Percentiles rank a stretch among this genome's conserved stretches.
Evolutionary conservation across 2,888 invertebrate species (phyloP).

Genomic region (Eumacrocentrus americanus): DNA sequence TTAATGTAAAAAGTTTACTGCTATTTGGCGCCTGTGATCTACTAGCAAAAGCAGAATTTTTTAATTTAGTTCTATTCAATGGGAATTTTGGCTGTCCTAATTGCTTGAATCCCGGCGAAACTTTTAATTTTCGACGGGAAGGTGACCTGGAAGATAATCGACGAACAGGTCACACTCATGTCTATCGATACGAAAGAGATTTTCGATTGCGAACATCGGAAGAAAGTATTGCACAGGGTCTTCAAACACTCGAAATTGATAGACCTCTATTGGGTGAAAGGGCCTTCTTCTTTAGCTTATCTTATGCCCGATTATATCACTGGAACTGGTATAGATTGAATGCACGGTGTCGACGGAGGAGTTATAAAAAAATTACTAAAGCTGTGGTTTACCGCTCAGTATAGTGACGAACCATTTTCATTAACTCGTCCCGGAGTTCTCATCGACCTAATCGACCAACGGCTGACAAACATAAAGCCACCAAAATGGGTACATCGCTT

Average conservation of each 20-base stretch:
- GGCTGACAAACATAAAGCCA: constrained; percentile 26
- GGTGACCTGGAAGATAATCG: too few species aligned
- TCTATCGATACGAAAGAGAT: constrained; percentile 20
- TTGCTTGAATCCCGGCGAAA: constrained; percentile 23
- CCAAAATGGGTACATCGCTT: constrained; percentile 29
- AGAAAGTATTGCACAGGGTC: neutral
- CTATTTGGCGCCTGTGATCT: constrained; percentile 29
- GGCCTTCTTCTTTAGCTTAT: constrained; percentile 22
- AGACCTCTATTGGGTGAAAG: constrained; percentile 26
- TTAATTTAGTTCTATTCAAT: constrained; percentile 26
- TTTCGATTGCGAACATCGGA: constrained; percentile 16
- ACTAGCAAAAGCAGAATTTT: constrained; percentile 29
- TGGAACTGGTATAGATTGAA: constrained; percentile 6
- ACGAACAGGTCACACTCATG: too few species aligned
- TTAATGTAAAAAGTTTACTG: constrained; percentile 25
- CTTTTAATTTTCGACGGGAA: constrained; percentile 15
- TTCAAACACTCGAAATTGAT: neutral
- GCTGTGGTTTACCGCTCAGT: constrained; percentile 26
- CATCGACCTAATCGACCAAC: constrained; percentile 12
- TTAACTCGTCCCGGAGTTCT: constrained; percentile 4
- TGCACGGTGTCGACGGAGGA: neutral
- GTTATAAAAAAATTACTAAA: constrained; percentile 21
- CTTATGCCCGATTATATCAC: constrained; percentile 29
- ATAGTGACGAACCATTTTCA: constrained; percentile 19
- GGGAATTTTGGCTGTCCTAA: constrained; percentile 25